Conservation (phyloP, 2,888 invertebrate genomes). For the Morinoia aosen region DNA sequence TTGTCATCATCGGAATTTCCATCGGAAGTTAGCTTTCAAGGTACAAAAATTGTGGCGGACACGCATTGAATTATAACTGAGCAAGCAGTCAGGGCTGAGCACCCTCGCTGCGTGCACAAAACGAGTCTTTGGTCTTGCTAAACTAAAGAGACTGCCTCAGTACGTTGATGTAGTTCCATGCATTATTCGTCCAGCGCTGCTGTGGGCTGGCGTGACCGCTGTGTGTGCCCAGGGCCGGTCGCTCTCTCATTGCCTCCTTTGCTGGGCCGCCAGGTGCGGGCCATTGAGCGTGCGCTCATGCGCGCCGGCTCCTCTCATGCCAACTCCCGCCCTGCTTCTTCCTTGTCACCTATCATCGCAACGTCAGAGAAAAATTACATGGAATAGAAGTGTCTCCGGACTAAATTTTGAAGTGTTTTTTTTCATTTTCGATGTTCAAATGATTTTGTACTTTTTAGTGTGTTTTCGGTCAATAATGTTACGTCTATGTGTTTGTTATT, state of each 20-base stretch:
- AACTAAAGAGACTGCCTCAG: background rate
- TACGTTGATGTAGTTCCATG: background rate
- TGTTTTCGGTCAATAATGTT: background rate
- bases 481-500: background rate
- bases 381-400: background rate
- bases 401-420: background rate
- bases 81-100: background rate
- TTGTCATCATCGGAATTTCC: background rate
- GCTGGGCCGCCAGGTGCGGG: background rate
- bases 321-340: background rate
- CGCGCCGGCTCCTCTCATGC: background rate
- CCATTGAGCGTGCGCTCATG: background rate
- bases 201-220: background rate
- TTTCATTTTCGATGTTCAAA: background rate
- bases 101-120: background rate
- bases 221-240: background rate
- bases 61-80: background rate
- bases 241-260: constrained; percentile 3
- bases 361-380: background rate
- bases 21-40: background rate
- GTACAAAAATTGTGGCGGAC: background rate
- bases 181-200: background rate
- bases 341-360: background rate
- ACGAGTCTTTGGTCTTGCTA: background rate
- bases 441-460: background rate